Base-by-base conservation (phyloP, 2,888 invertebrate genomes). In the Epiblema foenella region DNA sequence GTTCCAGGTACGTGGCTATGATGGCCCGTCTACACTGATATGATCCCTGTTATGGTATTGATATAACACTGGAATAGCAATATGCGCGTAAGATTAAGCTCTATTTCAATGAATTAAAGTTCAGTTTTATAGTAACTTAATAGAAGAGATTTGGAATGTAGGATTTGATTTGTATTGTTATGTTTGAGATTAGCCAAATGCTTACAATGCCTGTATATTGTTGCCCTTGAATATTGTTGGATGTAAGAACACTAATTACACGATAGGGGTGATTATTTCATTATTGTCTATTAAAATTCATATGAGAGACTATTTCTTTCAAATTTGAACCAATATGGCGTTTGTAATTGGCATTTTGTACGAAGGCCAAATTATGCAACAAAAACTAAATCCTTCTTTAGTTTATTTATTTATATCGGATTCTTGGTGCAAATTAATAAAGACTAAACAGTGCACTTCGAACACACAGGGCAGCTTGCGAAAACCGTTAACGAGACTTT, bases 1-100 rank as follows among this genome's bases (percentile, higher is more conserved):
- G 56, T 69, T 79, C 78, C 83, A 80, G 78, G 79, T 78, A 82
- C 82, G 83, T 81, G 80, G 76, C 73, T 77, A 75, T 64, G 64
- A 64, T 54, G 54, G 37, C n/a, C 64, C 64, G 52, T 64, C 64
- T 64, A 20, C 20, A 64, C 51, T 64, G 64, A 64, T 64, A 64
- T 39, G 52, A 15, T 39, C 37, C 63, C 20, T 54, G 64, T 64
- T 64, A 64, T 64, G 64, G 39, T 64, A 64, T 64, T 64, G 64
- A 64, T 64, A 64, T 64, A 39, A 64, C 24, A n/a, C 52, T 20
- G 39, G 64, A 64, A 64, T 64, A 64, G 64, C 37, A 37, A 52
- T 52, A 15, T 54, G 0, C 3, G 20, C 11, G 5, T 24, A 17
- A 64, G 20, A 63, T 63, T 24, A 64, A 39, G n/a, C 54, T 39